These are phyloP conservation scores for Platyscapa corneri DNA, from an alignment of 1,140 invertebrate species.

Conservation along the genomic window DNA sequence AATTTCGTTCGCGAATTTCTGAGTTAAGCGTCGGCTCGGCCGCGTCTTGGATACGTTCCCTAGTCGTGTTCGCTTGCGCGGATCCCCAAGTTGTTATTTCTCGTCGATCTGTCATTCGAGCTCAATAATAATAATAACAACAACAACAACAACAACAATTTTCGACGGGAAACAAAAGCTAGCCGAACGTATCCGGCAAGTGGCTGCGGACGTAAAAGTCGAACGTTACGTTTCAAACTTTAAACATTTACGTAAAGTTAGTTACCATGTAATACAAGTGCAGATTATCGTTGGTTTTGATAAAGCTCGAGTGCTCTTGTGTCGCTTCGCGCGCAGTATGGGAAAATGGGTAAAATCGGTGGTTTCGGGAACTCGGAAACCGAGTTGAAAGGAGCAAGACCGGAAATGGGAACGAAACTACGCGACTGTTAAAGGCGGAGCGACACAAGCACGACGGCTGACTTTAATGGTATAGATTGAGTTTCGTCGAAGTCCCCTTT, in stretches of 20 bases:
- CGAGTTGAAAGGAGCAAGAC: too few relatives aligned
- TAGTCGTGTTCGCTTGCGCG: not conserved
- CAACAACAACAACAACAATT: too few relatives aligned
- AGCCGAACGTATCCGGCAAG: conserved; percentile 2
- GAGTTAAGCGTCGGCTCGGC: conserved; percentile 25
- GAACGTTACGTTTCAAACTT: conserved; percentile 69
- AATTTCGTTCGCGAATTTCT: conserved; percentile 69
- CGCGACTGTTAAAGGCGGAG: too few relatives aligned
- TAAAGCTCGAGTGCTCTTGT: conserved; percentile 54
- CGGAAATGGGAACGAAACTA: too few relatives aligned
- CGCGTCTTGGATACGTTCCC: not conserved
- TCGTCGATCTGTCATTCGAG: too few relatives aligned
- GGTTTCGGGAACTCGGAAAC: too few relatives aligned
- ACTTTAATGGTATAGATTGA: conserved; percentile 71
- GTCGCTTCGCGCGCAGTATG: not conserved
- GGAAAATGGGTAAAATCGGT: too few relatives aligned
- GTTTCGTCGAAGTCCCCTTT: conserved; percentile 74
- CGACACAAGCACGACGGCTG: conserved; percentile 54
- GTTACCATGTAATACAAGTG: conserved; percentile 71
- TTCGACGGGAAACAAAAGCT: not conserved
- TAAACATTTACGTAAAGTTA: conserved; percentile 71
- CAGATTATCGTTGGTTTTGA: conserved; percentile 70
- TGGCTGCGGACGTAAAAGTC: conserved; percentile 19
- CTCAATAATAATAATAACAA: too few relatives aligned
- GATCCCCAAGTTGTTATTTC: too few relatives aligned